These are phyloP conservation scores for Hapalemur alaotrensis DNA, from an alignment of 2,797 vertebrate genomes.

Conservation along the genomic window DNA sequence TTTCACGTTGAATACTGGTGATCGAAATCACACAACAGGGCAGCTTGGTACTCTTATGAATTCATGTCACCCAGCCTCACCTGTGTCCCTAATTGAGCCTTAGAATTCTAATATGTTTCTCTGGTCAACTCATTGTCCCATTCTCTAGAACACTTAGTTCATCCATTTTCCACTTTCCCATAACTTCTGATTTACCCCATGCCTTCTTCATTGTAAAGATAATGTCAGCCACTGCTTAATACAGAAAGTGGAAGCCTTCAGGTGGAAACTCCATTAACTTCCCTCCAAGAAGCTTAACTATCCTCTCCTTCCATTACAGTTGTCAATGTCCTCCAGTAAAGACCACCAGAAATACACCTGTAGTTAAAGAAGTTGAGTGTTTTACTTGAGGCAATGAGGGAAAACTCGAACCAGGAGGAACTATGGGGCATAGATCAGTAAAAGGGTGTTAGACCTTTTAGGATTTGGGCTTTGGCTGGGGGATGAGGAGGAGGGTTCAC, in stretches of 20 bases:
- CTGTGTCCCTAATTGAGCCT: neutral
- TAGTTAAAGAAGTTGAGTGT: neutral
- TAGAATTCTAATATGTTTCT: neutral
- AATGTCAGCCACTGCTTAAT: too few relatives aligned
- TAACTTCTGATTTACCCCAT: neutral
- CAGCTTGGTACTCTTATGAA: neutral
- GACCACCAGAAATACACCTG: neutral
- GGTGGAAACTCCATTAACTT: neutral
- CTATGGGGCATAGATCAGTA: neutral
- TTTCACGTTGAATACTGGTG: neutral
- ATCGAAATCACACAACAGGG: neutral
- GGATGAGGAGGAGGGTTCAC: neutral
- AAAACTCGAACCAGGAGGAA: neutral
- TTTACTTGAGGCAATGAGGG: neutral
- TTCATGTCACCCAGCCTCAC: neutral
- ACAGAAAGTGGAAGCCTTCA: neutral
- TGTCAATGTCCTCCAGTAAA: neutral
- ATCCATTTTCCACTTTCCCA: neutral
- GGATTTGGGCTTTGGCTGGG: neutral
- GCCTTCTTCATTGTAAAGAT: neutral
- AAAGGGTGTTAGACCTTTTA: neutral
- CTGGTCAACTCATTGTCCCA: neutral
- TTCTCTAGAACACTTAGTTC: neutral
- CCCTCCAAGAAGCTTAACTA: neutral
- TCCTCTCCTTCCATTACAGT: neutral